Percentiles rank a stretch among this genome's conserved stretches.
Evolutionary conservation across 2,888 invertebrate species (phyloP).

Genomic region (Tetheella fluctuosa): DNA sequence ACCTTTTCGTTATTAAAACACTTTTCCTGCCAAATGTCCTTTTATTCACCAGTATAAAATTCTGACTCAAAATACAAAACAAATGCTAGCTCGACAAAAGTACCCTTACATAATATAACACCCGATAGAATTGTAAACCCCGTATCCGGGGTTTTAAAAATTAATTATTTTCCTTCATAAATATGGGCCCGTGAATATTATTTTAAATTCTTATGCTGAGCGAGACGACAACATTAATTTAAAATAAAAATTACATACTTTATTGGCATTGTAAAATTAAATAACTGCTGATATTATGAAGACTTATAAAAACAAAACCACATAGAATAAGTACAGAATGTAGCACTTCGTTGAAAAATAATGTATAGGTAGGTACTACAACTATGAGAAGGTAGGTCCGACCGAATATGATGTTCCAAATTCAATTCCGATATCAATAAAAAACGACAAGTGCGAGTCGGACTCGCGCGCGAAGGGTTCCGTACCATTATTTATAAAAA

Average conservation of each 20-base stretch:
- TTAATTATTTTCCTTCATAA: conserved; percentile 42
- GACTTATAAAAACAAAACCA: too few relatives aligned
- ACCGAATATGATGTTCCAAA: too few relatives aligned
- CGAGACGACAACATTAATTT: conserved; percentile 21
- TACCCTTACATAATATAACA: conserved; percentile 15
- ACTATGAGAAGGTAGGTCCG: too few relatives aligned
- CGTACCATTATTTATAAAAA: too few relatives aligned
- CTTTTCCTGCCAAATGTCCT: conserved; percentile 23
- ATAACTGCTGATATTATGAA: neutral
- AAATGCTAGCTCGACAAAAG: neutral
- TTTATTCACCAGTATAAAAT: conserved; percentile 29
- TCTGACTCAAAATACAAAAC: conserved; percentile 23
- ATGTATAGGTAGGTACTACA: too few relatives aligned
- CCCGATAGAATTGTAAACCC: conserved; percentile 40
- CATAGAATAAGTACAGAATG: too few relatives aligned
- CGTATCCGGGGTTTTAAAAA: conserved; percentile 37
- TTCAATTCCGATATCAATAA: too few relatives aligned
- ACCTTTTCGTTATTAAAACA: conserved; percentile 59
- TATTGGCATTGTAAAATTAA: neutral
- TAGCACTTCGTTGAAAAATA: too few relatives aligned
- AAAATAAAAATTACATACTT: conserved; percentile 11
- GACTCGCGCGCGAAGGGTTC: too few relatives aligned
- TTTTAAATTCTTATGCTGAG: conserved; percentile 33
- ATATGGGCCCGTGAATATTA: conserved; percentile 38
- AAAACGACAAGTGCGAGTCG: too few relatives aligned